Evolutionary conservation across 2,888 invertebrate species (phyloP).

Genomic region (Byasa hedistus): DNA sequence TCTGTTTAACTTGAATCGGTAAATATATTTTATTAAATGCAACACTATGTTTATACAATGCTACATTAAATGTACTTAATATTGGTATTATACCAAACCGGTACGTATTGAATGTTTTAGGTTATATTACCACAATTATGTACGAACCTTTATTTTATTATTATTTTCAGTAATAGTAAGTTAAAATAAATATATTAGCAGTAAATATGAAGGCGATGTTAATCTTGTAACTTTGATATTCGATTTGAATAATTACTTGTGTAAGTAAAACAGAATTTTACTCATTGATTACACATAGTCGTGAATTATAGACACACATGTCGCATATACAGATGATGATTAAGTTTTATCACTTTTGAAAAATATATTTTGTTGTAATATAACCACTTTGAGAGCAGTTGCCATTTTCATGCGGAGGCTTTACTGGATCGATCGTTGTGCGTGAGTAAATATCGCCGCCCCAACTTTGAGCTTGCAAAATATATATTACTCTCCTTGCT

Average conservation of each 20-base stretch:
- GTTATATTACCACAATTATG: neutral
- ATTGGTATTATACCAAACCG: neutral
- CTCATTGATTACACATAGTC: neutral
- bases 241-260: neutral
- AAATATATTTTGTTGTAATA: constrained; percentile 40
- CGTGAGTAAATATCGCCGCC: constrained; percentile 74
- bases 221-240: neutral
- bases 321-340: neutral
- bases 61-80: neutral
- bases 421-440: constrained; percentile 69
- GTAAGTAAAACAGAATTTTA: neutral
- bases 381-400: constrained; percentile 55
- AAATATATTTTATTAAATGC: too few species aligned
- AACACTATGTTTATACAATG: neutral
- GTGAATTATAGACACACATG: too few species aligned
- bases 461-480: constrained; percentile 55
- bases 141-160: neutral
- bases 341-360: neutral
- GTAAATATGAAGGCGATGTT: neutral
- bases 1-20: neutral
- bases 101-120: neutral
- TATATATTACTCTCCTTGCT: constrained; percentile 30
- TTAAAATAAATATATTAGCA: neutral
- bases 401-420: constrained; percentile 77
- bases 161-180: neutral